These are phyloP conservation scores for Xenus cinereus DNA, from an alignment of 2,113 vertebrate genomes.

Conservation along the genomic window DNA sequence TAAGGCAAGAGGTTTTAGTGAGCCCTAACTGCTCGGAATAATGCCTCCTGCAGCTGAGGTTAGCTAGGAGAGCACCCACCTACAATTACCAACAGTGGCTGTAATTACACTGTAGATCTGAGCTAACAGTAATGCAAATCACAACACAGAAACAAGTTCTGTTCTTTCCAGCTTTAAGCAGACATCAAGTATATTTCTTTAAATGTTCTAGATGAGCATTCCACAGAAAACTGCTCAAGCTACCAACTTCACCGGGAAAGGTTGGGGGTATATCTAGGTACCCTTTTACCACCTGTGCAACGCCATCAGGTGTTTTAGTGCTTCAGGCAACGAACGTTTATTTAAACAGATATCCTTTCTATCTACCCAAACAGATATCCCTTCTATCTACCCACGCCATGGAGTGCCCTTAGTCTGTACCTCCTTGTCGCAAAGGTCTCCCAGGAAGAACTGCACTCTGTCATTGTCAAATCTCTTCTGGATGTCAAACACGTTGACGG, in stretches of 20 bases:
- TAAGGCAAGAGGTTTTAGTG: background rate
- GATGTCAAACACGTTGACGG: conserved; percentile 91
- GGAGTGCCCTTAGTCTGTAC: conserved; percentile 53
- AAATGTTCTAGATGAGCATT: background rate
- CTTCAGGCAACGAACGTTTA: background rate
- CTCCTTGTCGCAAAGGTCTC: conserved; percentile 90
- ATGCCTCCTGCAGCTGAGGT: background rate
- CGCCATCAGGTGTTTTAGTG: background rate
- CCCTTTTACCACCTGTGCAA: background rate
- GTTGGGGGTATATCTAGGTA: background rate
- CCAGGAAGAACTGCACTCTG: conserved; percentile 84
- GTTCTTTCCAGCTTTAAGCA: background rate
- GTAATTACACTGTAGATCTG: background rate
- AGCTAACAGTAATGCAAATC: background rate
- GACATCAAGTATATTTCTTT: rapidly evolving
- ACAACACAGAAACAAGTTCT: background rate
- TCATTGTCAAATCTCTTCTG: conserved; percentile 80
- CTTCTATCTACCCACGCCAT: background rate
- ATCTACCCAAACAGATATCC: background rate
- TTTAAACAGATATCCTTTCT: background rate
- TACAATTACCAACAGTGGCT: background rate
- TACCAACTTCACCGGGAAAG: background rate
- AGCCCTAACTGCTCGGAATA: background rate
- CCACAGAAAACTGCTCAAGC: background rate
- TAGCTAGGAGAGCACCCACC: background rate